These are phyloP conservation scores for Pammene fasciana DNA, from an alignment of 2,888 invertebrate species.

Conservation along the genomic window DNA sequence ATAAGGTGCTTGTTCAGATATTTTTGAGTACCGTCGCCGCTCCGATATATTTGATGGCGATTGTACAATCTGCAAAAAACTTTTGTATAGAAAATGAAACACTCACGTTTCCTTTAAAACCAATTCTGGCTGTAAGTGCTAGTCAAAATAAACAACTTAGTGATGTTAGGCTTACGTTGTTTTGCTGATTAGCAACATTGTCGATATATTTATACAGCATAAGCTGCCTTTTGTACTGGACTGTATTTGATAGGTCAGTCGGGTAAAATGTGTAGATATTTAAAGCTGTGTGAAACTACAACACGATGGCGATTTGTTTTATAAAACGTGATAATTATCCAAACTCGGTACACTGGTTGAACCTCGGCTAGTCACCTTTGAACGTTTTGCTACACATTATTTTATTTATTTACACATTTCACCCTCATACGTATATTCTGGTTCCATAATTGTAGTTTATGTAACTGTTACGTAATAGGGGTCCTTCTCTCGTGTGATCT, in stretches of 20 bases:
- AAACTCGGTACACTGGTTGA: background rate
- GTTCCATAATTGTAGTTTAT: constrained; percentile 1
- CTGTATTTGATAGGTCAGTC: background rate
- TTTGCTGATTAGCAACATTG: constrained; percentile 56
- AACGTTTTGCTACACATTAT: too few species aligned
- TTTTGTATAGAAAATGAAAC: too few species aligned
- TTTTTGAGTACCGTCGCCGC: too few species aligned
- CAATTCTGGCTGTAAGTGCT: constrained; percentile 64
- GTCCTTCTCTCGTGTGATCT: too few species aligned
- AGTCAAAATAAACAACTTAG: constrained; percentile 72
- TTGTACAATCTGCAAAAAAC: too few species aligned
- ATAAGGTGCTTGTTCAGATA: too few species aligned
- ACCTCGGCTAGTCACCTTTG: too few species aligned
- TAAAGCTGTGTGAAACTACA: background rate
- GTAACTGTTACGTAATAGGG: too few species aligned
- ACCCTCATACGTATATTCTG: background rate
- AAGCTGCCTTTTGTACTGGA: constrained; percentile 31
- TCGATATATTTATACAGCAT: constrained; percentile 33
- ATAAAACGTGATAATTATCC: background rate
- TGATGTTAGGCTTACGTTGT: constrained; percentile 63
- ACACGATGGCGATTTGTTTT: background rate
- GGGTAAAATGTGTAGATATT: constrained; percentile 9
- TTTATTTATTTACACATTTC: constrained; percentile 2
- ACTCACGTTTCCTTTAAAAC: constrained; percentile 44
- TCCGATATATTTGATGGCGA: too few species aligned